Percentiles rank a stretch among this genome's conserved stretches.
Conservation (phyloP, 2,113 vertebrate genomes). For the Panthera uncia region DNA sequence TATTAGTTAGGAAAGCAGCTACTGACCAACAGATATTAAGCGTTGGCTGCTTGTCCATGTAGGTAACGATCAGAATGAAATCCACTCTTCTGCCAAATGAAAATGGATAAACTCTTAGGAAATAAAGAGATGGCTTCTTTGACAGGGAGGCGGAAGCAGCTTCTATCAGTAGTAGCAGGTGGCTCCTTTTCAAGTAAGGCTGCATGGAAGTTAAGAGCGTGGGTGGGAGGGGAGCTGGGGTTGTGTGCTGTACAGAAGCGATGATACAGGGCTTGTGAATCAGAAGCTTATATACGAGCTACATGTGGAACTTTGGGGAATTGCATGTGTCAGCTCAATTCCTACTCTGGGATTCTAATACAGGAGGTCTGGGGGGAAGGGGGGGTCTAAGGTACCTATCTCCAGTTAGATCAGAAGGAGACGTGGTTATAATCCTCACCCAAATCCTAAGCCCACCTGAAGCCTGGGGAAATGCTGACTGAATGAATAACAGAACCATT, state of each 20-base stretch:
- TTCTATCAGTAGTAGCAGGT: neutral
- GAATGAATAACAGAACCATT: neutral
- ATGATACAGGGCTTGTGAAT: neutral
- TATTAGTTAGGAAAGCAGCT: slow-evolving; percentile 34
- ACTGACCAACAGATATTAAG: slow-evolving; percentile 52
- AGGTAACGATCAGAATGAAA: slow-evolving; percentile 50
- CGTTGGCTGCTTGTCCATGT: slow-evolving; percentile 19
- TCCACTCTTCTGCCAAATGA: slow-evolving; percentile 29
- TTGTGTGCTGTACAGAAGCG: neutral
- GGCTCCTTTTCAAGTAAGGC: neutral
- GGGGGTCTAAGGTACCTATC: neutral
- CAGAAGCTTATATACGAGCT: neutral
- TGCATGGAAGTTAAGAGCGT: neutral
- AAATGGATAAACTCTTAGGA: neutral
- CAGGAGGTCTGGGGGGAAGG: neutral
- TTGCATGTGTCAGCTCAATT: neutral
- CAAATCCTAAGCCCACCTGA: neutral
- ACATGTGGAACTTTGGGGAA: neutral
- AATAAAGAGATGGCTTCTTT: slow-evolving; percentile 19
- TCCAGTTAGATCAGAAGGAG: neutral
- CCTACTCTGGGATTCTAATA: neutral
- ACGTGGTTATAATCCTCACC: neutral
- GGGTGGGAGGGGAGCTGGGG: neutral
- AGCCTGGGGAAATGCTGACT: neutral
- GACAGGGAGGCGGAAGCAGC: neutral